A percentile compares a stretch with the other conserved stretches of the same genome.
Conservation (phyloP, 1,140 invertebrate species). For the Drosophila ficusphila region DNA sequence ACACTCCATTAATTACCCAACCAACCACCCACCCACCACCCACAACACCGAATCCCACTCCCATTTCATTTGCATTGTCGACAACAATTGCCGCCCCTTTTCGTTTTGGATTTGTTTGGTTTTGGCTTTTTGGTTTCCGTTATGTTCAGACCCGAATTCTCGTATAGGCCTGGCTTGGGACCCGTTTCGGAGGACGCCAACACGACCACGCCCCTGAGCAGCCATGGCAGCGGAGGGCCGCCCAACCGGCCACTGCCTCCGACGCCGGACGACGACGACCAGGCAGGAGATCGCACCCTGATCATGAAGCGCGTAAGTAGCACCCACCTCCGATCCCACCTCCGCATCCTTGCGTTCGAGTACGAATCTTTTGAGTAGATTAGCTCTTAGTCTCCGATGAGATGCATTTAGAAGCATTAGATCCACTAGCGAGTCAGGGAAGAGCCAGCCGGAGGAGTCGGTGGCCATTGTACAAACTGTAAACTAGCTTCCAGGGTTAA, state of each 20-base stretch:
- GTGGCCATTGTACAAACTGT: conserved; percentile 66
- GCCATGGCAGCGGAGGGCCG: conserved; percentile 87
- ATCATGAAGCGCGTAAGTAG: conserved; percentile 94
- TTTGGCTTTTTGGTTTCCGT: conserved; percentile 63
- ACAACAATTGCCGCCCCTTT: conserved; percentile 66
- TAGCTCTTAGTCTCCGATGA: conserved; percentile 55
- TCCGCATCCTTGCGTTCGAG: conserved; percentile 13
- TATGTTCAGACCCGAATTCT: conserved; percentile 91
- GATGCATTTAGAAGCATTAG: conserved; percentile 19
- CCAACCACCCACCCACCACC: conserved; percentile 15
- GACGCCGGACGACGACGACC: conserved; percentile 94
- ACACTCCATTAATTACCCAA: conserved; percentile 24
- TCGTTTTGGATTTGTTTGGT: conserved; percentile 54
- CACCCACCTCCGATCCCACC: neutral
- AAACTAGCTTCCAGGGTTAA: conserved; percentile 73
- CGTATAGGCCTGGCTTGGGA: conserved; percentile 91
- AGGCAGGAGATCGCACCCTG: conserved; percentile 92
- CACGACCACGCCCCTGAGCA: conserved; percentile 83
- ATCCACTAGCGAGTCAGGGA: conserved; percentile 15
- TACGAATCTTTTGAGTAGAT: conserved; percentile 58
- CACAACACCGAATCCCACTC: neutral
- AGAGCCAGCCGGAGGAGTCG: conserved; percentile 12
- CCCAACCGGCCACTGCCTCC: conserved; percentile 96
- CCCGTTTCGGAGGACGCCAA: conserved; percentile 85
- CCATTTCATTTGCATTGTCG: conserved; percentile 47